A percentile compares a stretch with the other conserved stretches of the same genome.
These are phyloP conservation scores for Xestia c-nigrum DNA, from an alignment of 2,888 invertebrate species.

Conservation along the genomic window DNA sequence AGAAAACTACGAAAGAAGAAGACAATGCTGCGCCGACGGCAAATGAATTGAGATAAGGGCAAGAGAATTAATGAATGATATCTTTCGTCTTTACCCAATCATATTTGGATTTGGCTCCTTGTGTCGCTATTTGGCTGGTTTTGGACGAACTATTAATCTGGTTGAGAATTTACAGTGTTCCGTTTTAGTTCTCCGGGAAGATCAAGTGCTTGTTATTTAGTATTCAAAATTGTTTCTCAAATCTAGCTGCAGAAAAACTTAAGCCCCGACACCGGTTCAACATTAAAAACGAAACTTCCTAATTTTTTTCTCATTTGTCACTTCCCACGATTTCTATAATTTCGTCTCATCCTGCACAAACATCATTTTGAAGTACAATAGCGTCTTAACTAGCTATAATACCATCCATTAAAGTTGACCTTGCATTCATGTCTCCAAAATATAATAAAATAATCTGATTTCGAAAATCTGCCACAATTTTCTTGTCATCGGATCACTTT, in stretches of 20 bases:
- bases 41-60: no score
- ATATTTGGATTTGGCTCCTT: not conserved
- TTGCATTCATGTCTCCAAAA: conserved; percentile 54
- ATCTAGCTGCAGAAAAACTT: not conserved
- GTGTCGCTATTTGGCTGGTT: not conserved
- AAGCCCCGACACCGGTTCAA: not conserved
- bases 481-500: conserved; percentile 66
- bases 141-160: not conserved
- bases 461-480: conserved; percentile 64
- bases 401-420: conserved; percentile 52
- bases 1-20: no score
- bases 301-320: not conserved
- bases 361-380: conserved; percentile 29
- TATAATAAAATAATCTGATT: conserved; percentile 60
- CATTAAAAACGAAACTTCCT: conserved; percentile 16
- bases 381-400: conserved; percentile 30
- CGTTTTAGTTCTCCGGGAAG: not conserved
- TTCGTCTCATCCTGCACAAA: conserved; percentile 26
- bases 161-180: no score
- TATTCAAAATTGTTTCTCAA: not conserved
- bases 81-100: not conserved
- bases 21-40: no score
- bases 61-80: no score
- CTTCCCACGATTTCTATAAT: conserved; percentile 56
- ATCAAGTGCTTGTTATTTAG: not conserved